Conservation (phyloP, 92 coral and sea anemone species). For the Actinernus sp. region DNA sequence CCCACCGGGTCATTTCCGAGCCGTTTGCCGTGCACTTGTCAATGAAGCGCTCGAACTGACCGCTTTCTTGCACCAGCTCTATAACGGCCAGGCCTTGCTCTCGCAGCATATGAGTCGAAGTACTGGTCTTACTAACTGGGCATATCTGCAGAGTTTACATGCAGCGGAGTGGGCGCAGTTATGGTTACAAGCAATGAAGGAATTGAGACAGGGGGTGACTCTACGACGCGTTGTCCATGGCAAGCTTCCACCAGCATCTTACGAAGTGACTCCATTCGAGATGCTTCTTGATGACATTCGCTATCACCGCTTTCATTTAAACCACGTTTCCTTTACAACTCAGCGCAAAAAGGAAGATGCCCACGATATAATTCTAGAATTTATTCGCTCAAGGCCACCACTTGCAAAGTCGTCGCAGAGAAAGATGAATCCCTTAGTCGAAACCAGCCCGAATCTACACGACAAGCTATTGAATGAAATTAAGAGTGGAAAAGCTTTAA, state of each 20-base stretch:
- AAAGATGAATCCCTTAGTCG: conserved; percentile 67
- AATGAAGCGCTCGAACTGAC: conserved; percentile 82
- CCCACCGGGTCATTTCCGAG: conserved; percentile 77
- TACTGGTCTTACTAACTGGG: conserved; percentile 87
- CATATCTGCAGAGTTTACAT: conserved; percentile 78
- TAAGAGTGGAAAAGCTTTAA: conserved; percentile 58
- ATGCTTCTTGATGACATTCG: conserved; percentile 87
- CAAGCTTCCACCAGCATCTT: conserved; percentile 77
- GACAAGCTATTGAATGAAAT: conserved; percentile 76
- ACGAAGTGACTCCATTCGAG: conserved; percentile 84
- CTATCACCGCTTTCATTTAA: conserved; percentile 70
- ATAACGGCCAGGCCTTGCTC: conserved; percentile 76
- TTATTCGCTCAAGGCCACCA: conserved; percentile 93
- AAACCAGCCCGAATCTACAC: conserved; percentile 60
- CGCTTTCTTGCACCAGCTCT: conserved; percentile 82
- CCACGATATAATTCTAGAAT: conserved; percentile 84
- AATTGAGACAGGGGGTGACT: conserved; percentile 83
- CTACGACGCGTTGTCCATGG: conserved; percentile 73
- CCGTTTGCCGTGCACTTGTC: conserved; percentile 86
- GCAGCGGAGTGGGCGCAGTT: conserved; percentile 94
- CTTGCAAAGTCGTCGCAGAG: conserved; percentile 74
- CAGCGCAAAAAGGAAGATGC: conserved; percentile 78
- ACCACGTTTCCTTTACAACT: conserved; percentile 50
- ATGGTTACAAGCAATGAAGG: conserved; percentile 91
- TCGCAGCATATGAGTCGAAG: conserved; percentile 84